These are phyloP conservation scores for Entomobrya proxima DNA, from an alignment of 2,888 invertebrate genomes.

Conservation along the genomic window DNA sequence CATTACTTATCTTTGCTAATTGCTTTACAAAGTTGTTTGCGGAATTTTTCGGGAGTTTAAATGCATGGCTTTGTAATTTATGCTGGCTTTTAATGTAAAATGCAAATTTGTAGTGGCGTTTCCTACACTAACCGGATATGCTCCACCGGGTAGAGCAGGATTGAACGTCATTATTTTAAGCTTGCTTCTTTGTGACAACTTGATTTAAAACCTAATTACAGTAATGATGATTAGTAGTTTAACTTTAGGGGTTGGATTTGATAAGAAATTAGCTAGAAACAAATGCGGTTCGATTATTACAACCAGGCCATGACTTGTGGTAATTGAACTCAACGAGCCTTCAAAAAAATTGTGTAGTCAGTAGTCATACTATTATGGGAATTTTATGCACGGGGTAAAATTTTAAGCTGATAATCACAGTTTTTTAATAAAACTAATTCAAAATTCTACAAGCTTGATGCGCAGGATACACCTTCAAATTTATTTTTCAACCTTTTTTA, in stretches of 20 bases:
- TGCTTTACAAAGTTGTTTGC: slow-evolving; percentile 1
- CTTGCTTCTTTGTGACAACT: slow-evolving; percentile 65
- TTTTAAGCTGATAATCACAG: no score
- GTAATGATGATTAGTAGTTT: slow-evolving; percentile 67
- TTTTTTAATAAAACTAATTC: no score
- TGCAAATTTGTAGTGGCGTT: neutral
- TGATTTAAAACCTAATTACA: slow-evolving; percentile 70
- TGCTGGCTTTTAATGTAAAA: neutral
- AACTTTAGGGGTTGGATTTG: slow-evolving; percentile 51
- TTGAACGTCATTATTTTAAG: slow-evolving; percentile 47
- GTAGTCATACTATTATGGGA: no score
- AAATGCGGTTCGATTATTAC: slow-evolving; percentile 62
- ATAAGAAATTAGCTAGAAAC: slow-evolving; percentile 2
- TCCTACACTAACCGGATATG: slow-evolving; percentile 11
- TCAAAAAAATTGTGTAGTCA: no score
- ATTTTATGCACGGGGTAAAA: no score
- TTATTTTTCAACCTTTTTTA: no score
- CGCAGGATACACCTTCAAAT: no score
- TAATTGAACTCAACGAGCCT: slow-evolving; percentile 64
- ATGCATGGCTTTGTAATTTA: neutral
- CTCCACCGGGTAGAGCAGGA: slow-evolving; percentile 34
- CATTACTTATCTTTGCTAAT: slow-evolving; percentile 35
- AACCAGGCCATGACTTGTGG: slow-evolving; percentile 65
- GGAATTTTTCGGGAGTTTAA: neutral
- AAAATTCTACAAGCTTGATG: no score